phyloP scores from a whole-genome alignment of 2,113 vertebrate genomes.

The Synchiropus splendidus region DNA sequence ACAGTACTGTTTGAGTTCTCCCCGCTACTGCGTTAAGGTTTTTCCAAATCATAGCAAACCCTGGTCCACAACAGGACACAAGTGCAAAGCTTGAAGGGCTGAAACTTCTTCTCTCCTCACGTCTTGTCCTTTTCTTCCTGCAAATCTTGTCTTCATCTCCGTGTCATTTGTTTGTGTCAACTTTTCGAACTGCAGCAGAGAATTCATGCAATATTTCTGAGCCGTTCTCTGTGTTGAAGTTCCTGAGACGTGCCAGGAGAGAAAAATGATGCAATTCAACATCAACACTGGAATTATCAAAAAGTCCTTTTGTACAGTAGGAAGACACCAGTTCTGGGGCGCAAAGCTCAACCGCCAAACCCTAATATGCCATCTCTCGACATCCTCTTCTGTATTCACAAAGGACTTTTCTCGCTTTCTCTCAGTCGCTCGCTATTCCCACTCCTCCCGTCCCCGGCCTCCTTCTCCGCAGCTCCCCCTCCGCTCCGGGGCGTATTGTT shows the following conservation, averaged over 20 bases:
- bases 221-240: no score
- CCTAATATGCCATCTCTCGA: constrained; percentile 29
- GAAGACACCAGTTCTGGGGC: constrained; percentile 12
- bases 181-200: no score
- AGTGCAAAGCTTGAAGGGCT: no score
- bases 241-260: constrained; percentile 1
- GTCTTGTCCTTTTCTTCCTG: no score
- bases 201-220: no score
- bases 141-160: no score
- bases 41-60: no score
- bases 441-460: constrained; percentile 11
- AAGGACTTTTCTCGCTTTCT: constrained; percentile 38
- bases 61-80: no score
- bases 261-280: constrained; percentile 18
- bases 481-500: constrained; percentile 48
- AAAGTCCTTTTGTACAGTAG: constrained; percentile 8
- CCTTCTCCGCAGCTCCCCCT: constrained; percentile 28
- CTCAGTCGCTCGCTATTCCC: constrained; percentile 34
- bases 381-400: constrained; percentile 35
- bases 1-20: no score
- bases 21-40: no score
- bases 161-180: no score
- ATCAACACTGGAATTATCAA: constrained; percentile 8
- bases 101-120: no score
- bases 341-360: constrained; percentile 18